Evolutionary conservation across 1,140 invertebrate genomes (phyloP), one percentile per base, ranked within the genome.

Genomic region (Fopius arisanus): DNA sequence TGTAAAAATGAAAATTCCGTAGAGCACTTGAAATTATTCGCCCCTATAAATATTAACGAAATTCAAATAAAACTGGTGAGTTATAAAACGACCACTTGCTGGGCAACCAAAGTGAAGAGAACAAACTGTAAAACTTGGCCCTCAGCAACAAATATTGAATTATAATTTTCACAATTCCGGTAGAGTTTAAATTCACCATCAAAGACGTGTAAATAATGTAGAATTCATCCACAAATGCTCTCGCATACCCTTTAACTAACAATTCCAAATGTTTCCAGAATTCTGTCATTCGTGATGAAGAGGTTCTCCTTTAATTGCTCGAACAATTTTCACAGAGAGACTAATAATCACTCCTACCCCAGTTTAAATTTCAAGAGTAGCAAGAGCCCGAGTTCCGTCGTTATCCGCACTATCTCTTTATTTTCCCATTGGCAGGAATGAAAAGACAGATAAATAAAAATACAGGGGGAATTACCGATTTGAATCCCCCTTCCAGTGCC

Each of bases 401-500:
- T 7, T 37, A 7, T 12, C 33, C 33, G 33, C 9, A 10, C 33
- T 37, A 37, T 37, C 33, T 37, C 33, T 37, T 37, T 37, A 37
- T 37, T 7, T 37, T 12, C 33, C 3, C 33, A n/a, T 12, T 12
- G 7, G 9, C 33, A 37, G 12, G 7, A 37, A 2, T 37, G 3
- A 7, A 7, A 37, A 37, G 12, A 37, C 9, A 7, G 7, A 1
- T 7, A 7, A 48, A 48, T 16, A 48, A 48, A 48, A 48, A 2
- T 19, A 48, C 9, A 6, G n/a, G 43, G 1, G 5, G 10, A 7
- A 70, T 67, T 63, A 85, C 83, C 67, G 81, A 78, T 77, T 86
- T 84, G 37, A 90, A 86, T 68, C 89, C 89, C 28, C 93, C 94
- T 85, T 98, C 96, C 37, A 98, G 88, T 2, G 95, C 93, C 83